phyloP scores from a whole-genome alignment of 2,888 invertebrate genomes.

The Dendrolimus pini region DNA sequence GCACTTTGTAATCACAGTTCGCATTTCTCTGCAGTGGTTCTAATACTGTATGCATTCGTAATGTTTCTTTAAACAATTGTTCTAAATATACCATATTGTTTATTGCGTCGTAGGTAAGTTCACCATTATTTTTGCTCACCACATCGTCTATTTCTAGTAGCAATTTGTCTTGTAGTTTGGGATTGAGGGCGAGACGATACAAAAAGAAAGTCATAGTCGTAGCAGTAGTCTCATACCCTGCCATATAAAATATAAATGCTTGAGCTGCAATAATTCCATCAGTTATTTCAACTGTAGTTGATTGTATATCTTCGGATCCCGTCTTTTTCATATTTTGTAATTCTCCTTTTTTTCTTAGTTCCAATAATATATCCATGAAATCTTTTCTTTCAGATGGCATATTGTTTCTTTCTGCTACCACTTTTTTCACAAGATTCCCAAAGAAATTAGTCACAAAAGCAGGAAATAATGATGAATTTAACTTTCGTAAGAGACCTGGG shows the following conservation, averaged over 20 bases:
- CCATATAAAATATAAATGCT: conserved; percentile 56
- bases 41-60: conserved; percentile 60
- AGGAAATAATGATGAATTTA: conserved; percentile 30
- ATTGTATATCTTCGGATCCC: conserved; percentile 6
- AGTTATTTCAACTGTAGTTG: conserved; percentile 18
- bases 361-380: conserved; percentile 42
- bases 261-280: conserved; percentile 47
- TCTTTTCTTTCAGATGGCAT: conserved; percentile 31
- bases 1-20: conserved; percentile 36
- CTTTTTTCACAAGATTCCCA: conserved; percentile 21
- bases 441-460: conserved; percentile 24
- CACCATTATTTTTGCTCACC: conserved; percentile 29
- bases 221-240: conserved; percentile 61
- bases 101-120: conserved; percentile 47
- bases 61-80: conserved; percentile 44
- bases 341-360: conserved; percentile 28
- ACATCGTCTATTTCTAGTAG: conserved; percentile 35
- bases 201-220: conserved; percentile 45
- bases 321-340: conserved; percentile 17
- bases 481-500: conserved; percentile 32
- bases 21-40: conserved; percentile 46
- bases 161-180: conserved; percentile 45
- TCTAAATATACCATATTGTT: conserved; percentile 50
- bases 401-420: conserved; percentile 32
- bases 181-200: conserved; percentile 45